These are phyloP conservation scores for Dendrolimus houi DNA, from an alignment of 2,888 invertebrate species.

Conservation along the genomic window DNA sequence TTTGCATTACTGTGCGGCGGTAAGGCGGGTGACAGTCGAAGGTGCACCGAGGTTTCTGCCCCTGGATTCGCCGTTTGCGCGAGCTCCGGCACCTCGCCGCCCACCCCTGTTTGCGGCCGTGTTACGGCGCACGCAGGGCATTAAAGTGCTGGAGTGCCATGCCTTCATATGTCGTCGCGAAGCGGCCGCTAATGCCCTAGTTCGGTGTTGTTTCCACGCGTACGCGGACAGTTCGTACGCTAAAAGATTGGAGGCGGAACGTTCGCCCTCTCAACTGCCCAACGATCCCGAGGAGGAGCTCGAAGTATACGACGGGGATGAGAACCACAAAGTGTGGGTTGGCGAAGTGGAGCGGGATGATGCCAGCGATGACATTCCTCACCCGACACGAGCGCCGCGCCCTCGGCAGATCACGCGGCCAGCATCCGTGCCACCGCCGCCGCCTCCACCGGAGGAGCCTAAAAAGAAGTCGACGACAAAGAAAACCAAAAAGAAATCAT, in stretches of 20 bases:
- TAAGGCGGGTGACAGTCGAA: constrained; percentile 88
- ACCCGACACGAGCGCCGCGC: constrained; percentile 79
- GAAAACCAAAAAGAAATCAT: constrained; percentile 74
- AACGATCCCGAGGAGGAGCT: constrained; percentile 81
- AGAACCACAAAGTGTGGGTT: constrained; percentile 96
- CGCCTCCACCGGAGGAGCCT: constrained; percentile 81
- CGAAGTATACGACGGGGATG: constrained; percentile 92
- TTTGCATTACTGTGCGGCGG: constrained; percentile 96
- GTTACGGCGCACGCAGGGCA: constrained; percentile 94
- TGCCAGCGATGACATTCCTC: constrained; percentile 81
- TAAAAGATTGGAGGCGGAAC: constrained; percentile 83
- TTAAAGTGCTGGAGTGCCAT: constrained; percentile 98
- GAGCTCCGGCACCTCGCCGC: constrained; percentile 93
- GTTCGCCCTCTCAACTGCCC: constrained; percentile 53
- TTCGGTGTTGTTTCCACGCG: constrained; percentile 97
- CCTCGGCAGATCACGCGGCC: constrained; percentile 89
- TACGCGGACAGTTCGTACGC: constrained; percentile 97
- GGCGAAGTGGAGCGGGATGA: constrained; percentile 86
- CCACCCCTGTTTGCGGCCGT: constrained; percentile 98
- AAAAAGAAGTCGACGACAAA: constrained; percentile 76
- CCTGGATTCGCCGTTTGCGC: constrained; percentile 96
- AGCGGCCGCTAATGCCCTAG: constrained; percentile 97
- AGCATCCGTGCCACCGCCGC: constrained; percentile 89
- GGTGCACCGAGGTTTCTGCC: constrained; percentile 93
- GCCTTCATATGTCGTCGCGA: constrained; percentile 98